phyloP scores from a whole-genome alignment of 2,797 vertebrate species.

The Sebastes matsubarae region DNA sequence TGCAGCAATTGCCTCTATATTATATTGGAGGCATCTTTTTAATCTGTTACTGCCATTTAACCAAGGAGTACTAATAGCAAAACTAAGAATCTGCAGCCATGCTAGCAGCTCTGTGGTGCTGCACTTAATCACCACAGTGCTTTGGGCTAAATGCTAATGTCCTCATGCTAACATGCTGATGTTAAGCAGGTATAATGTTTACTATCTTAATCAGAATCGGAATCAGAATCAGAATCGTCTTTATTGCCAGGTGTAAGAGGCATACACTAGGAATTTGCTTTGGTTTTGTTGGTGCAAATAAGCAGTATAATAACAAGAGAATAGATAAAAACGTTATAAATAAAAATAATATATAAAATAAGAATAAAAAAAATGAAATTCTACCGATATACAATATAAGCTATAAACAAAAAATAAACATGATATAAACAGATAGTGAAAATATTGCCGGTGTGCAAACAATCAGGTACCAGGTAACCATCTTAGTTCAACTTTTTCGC shows the following conservation, averaged over 20 bases:
- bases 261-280: no score
- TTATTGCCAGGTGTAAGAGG: no score
- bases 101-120: background rate
- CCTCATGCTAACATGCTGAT: background rate
- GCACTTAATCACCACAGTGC: background rate
- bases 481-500: background rate
- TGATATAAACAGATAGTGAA: no score
- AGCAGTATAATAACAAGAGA: no score
- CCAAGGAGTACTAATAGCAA: background rate
- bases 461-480: background rate
- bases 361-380: rapidly evolving
- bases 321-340: no score
- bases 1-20: background rate
- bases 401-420: no score
- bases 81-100: background rate
- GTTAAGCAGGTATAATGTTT: background rate
- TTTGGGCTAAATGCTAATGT: background rate
- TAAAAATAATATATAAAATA: no score
- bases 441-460: no score
- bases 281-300: no score
- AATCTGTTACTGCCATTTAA: background rate
- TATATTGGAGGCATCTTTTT: background rate
- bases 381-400: no score
- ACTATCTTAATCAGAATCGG: background rate
- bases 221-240: no score